Evolutionary conservation across 2,888 invertebrate species (phyloP), one percentile per base, ranked within the genome.

Genomic region (Ophion ventricosus): DNA sequence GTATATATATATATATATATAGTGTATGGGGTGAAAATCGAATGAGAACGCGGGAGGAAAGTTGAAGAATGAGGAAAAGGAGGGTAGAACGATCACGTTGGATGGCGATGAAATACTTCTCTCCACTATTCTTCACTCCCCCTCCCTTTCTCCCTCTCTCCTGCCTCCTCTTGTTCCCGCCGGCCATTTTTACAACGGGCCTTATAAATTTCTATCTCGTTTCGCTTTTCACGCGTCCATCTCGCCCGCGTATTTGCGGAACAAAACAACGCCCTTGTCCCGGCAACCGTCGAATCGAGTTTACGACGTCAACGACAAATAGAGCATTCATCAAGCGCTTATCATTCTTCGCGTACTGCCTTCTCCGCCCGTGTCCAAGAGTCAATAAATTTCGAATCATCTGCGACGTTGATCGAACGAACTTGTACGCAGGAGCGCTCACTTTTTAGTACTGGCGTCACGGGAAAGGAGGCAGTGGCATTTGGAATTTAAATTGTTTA

Each of bases 101-200:
- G n/a, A 69, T 11, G 78, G 79, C 80, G 72, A 87, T 87, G 86
- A 88, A 88, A 89, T 87, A 87, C 87, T 87, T 89, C 88, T 85
- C 86, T 87, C 84, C 85, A 86, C 87, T 85, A 88, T 88, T 88
- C 88, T 88, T 86, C 70, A 59, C 70, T 87, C 86, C 78, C 77
- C 79, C 70, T 78, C 85, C 77, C 84, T n/a, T 88, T 86, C 70
- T 54, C 70, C 86, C 86, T 76, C 77, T 77, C 70, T 78, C 85
- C 77, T 83, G 77, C 80, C 84, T 81, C 80, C 84, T 84, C 84
- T 43, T 78, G 69, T n/a, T 72, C 67, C 67, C 74, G 66, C 56
- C 20, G 72, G 43, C 63, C 54, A 26, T 43, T 73, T 43, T 59
- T 40, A 75, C 66, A 84, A 75, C 74, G 49, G 67, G 78, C 54